These are phyloP conservation scores for Orchestes rusci DNA, from an alignment of 2,888 invertebrate genomes.

Conservation along the genomic window DNA sequence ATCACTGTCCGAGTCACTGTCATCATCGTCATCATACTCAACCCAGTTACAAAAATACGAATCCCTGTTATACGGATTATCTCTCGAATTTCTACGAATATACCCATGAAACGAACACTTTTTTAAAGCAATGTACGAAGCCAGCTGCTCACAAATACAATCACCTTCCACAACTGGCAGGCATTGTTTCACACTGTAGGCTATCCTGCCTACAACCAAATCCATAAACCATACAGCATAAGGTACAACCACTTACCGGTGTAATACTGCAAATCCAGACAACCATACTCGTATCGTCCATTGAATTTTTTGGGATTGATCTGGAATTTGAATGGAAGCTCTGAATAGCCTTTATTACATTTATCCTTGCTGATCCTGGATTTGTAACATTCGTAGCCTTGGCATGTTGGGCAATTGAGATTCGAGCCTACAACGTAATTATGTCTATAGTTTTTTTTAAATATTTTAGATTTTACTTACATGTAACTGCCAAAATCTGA, in stretches of 20 bases:
- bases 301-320: background rate
- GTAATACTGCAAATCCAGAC: slow-evolving; percentile 4
- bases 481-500: too few species aligned
- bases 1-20: background rate
- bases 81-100: too few species aligned
- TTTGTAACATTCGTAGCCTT: slow-evolving; percentile 2
- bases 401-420: slow-evolving; percentile 6
- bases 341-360: slow-evolving; percentile 2
- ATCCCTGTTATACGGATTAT: too few species aligned
- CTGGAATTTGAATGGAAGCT: background rate
- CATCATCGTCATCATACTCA: background rate
- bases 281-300: background rate
- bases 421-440: background rate
- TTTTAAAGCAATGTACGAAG: too few species aligned
- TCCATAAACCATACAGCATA: background rate
- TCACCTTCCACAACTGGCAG: slow-evolving; percentile 4
- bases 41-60: too few species aligned
- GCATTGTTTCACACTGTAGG: slow-evolving; percentile 6
- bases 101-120: too few species aligned
- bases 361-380: slow-evolving; percentile 2
- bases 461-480: background rate
- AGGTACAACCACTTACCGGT: slow-evolving; percentile 1
- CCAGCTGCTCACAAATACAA: slow-evolving; percentile 7
- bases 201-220: slow-evolving; percentile 2
- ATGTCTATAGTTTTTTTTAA: background rate